Conservation (phyloP, 1,140 invertebrate genomes). For the Sipha flava region DNA sequence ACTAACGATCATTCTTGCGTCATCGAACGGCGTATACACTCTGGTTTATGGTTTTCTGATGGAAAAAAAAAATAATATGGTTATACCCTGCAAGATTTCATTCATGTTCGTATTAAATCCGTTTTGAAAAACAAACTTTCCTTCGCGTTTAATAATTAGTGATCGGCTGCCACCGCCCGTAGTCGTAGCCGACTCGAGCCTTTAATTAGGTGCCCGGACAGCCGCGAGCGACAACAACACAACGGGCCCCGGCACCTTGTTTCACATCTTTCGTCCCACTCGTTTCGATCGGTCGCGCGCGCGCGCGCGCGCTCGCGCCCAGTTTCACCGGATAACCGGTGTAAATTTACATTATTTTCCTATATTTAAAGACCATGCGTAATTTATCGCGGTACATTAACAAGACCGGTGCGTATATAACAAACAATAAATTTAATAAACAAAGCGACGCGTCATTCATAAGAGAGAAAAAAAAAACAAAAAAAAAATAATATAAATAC, state of each 20-base stretch:
- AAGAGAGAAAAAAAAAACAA: background rate
- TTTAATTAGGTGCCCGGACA: background rate
- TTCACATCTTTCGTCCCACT: background rate
- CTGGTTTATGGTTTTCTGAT: too few relatives aligned
- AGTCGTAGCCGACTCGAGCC: background rate
- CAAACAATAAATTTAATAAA: conserved; percentile 24
- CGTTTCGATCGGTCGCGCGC: background rate
- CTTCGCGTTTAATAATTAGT: background rate
- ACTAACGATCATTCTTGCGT: background rate
- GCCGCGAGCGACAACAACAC: conserved; percentile 11
- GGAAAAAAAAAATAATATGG: too few relatives aligned
- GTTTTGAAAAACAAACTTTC: background rate
- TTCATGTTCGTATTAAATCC: background rate
- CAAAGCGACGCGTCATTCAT: conserved; percentile 14
- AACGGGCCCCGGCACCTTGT: conserved; percentile 14
- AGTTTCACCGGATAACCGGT: conserved; percentile 23
- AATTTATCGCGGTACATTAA: conserved; percentile 22
- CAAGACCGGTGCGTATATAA: background rate
- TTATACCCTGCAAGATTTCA: background rate
- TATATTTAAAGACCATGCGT: conserved; percentile 18
- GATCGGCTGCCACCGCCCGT: background rate
- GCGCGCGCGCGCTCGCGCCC: background rate
- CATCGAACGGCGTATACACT: too few relatives aligned
- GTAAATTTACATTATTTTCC: conserved; percentile 24
- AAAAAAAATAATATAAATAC: background rate